Evolutionary conservation across 2,888 invertebrate genomes (phyloP).

Genomic region (Drosophila diplacantha): DNA sequence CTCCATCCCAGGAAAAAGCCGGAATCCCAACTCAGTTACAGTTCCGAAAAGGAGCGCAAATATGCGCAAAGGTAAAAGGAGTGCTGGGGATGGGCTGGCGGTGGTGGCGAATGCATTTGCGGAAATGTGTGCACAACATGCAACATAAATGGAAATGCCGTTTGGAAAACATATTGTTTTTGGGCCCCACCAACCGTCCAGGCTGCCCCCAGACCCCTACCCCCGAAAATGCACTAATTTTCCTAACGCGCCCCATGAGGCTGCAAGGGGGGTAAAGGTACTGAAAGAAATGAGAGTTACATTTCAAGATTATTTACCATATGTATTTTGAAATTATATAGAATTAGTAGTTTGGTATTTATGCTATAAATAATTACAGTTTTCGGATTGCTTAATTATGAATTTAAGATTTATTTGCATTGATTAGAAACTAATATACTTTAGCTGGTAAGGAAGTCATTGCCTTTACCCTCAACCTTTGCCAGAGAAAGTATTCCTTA

Average conservation of each 20-base stretch:
- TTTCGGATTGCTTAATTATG: not conserved
- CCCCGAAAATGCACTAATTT: conserved; percentile 69
- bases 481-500: not conserved
- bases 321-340: not conserved
- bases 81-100: not conserved
- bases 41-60: conserved; percentile 47
- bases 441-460: fast-evolving
- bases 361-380: not conserved
- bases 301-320: not conserved
- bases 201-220: not conserved
- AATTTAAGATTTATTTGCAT: not conserved
- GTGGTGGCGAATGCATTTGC: conserved; percentile 60
- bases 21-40: conserved; percentile 41
- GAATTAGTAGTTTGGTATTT: too few species aligned
- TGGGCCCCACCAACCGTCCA: conserved; percentile 44
- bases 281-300: not conserved
- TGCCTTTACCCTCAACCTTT: not conserved
- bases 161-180: conserved; percentile 73
- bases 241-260: conserved; percentile 65
- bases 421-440: too few species aligned
- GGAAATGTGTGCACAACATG: conserved; percentile 72
- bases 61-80: conserved; percentile 39
- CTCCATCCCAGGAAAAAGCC: conserved; percentile 28
- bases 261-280: not conserved
- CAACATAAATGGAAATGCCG: conserved; percentile 71